Evolutionary conservation across 2,113 vertebrate genomes (phyloP), one percentile per base, ranked within the genome.

Genomic region (Gnathonemus echidnorhynchus): DNA sequence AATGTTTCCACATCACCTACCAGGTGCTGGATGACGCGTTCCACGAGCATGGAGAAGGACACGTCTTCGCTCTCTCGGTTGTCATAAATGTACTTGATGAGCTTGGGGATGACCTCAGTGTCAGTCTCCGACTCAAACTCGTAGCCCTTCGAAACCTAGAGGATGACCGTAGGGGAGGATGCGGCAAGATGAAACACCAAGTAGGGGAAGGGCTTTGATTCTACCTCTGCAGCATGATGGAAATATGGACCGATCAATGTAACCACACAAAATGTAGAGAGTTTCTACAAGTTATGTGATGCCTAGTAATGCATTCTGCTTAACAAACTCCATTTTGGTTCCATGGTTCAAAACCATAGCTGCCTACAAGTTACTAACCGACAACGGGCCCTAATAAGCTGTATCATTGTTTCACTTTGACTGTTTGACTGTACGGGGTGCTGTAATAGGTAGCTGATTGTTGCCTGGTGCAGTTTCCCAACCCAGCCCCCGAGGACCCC

Each of bases 61-160:
- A 97, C 91, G 39, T 93, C 94, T 88, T 98, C 96, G 0, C 90
- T 95, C 92, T 99, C 98, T 89, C 96, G 96, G 95, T 99, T 98
- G 96, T 99, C 98, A 74, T 98, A 98, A 90, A 99, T 89, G n/a
- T 99, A 99, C 91, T 99, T 99, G 93, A 97, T 97, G 94, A 99
- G 27, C 90, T 99, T 99, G 2, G 98, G 97, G 89, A 99, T 99
- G 1, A 98, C 98, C 93, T 99, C 98, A 3, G 98, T 99, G 92
- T 99, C 98, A 0, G 98, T 99, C 93, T 99, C 98, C 19, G 98
- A 99, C 94, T 99, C 98, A 91, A 99, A 99, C 89, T 97, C 97
- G 0, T 99, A 99, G 90, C 97, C 97, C 95, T 99, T 98, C 94
- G 94, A 96, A 93, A 97, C 97, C 98, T 99, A 93, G 89, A 90